These are phyloP conservation scores for Pseudobourletiella spinata DNA, from an alignment of 1,140 invertebrate species.

Conservation along the genomic window DNA sequence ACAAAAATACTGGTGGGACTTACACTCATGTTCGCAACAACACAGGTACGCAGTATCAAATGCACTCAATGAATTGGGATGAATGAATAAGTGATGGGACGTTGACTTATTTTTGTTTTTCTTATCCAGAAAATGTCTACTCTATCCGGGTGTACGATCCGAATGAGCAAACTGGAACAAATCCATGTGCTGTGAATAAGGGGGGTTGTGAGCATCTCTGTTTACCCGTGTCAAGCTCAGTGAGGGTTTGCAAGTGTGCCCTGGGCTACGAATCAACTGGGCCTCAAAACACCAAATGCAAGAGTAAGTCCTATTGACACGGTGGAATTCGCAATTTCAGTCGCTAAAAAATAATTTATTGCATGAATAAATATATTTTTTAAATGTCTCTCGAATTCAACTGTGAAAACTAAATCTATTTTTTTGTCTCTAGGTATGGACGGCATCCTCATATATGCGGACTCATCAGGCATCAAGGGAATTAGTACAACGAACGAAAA, in stretches of 20 bases:
- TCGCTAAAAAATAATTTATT: no score
- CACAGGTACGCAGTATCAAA: slow-evolving; percentile 44
- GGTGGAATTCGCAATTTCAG: no score
- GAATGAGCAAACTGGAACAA: slow-evolving; percentile 46
- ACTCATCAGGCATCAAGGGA: slow-evolving; percentile 50
- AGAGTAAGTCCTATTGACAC: slow-evolving; percentile 40
- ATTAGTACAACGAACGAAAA: slow-evolving; percentile 47
- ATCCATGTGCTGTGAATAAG: slow-evolving; percentile 48
- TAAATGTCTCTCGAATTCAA: no score
- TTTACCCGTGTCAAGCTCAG: slow-evolving; percentile 51
- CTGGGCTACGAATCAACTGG: slow-evolving; percentile 56
- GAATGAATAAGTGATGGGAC: no score
- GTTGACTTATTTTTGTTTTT: not conserved
- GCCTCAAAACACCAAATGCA: slow-evolving; percentile 45
- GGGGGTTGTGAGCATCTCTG: slow-evolving; percentile 69
- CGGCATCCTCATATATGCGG: slow-evolving; percentile 66
- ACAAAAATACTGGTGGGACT: slow-evolving; percentile 44
- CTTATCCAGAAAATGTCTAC: slow-evolving; percentile 31
- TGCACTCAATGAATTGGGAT: not conserved
- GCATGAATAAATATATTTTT: no score
- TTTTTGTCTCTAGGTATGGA: slow-evolving; percentile 46
- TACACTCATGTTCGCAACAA: slow-evolving; percentile 47
- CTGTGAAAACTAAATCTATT: no score
- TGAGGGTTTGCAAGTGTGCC: slow-evolving; percentile 62
- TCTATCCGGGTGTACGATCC: slow-evolving; percentile 53